Conservation (phyloP, 2,797 vertebrate species). For the Falco novaeseelandiae region DNA sequence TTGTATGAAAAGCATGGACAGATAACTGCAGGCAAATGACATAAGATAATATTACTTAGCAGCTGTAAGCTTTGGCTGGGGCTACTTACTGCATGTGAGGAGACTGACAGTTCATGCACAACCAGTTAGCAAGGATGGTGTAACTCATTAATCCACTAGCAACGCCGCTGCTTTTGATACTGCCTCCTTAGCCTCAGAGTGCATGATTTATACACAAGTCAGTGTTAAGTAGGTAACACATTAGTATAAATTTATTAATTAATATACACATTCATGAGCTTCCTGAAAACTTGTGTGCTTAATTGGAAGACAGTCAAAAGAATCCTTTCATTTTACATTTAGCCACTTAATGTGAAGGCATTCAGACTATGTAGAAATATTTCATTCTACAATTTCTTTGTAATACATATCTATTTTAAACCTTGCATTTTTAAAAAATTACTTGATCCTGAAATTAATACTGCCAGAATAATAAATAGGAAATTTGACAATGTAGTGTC, state of each 20-base stretch:
- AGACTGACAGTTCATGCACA: background rate
- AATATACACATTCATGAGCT: background rate
- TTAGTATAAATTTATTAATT: background rate
- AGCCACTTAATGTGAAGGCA: background rate
- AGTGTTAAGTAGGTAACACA: background rate
- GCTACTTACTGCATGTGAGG: background rate
- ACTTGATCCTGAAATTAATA: background rate
- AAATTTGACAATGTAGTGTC: background rate
- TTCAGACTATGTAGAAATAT: background rate
- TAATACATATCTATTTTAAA: background rate
- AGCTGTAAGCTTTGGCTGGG: background rate
- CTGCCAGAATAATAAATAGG: background rate
- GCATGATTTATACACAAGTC: background rate
- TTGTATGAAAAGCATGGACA: background rate
- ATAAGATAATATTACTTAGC: background rate
- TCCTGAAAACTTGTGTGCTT: background rate
- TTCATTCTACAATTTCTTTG: background rate
- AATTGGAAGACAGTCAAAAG: background rate
- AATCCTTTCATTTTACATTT: background rate
- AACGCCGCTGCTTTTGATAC: background rate
- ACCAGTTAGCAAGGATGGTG: background rate
- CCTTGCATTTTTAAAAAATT: rapidly evolving
- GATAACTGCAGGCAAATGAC: background rate
- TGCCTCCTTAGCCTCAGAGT: background rate
- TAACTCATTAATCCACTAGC: background rate